Percentiles rank a stretch among this genome's conserved stretches.
Evolutionary conservation across 2,113 vertebrate species (phyloP).

Genomic region (Tragelaphus strepsiceros): DNA sequence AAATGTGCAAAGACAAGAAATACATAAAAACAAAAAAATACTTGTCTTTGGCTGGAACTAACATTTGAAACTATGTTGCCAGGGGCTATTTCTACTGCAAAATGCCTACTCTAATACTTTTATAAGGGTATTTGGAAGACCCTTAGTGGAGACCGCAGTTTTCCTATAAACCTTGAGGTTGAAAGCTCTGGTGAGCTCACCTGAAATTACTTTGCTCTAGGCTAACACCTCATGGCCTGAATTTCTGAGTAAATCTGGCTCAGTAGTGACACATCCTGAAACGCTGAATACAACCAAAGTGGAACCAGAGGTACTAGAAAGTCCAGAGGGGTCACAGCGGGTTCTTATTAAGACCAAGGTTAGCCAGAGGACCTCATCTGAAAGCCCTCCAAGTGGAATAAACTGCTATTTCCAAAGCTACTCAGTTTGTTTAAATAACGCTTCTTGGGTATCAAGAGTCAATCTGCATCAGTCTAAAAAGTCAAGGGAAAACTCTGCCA

Average conservation of each 20-base stretch:
- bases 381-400: neutral
- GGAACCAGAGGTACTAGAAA: neutral
- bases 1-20: neutral
- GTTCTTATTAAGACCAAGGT: neutral
- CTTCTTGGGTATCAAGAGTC: neutral
- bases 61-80: neutral
- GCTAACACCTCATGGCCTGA: neutral
- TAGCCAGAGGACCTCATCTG: neutral
- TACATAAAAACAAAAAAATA: constrained; percentile 4
- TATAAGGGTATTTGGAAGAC: neutral
- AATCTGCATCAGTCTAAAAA: neutral
- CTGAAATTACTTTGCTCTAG: neutral
- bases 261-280: neutral
- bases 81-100: neutral
- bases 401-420: neutral
- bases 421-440: neutral
- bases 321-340: neutral
- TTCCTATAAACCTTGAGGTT: neutral
- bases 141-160: neutral
- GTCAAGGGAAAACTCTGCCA: neutral
- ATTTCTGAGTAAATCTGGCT: neutral
- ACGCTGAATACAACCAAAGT: neutral
- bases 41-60: neutral
- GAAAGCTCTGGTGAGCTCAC: neutral
- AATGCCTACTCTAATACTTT: neutral